phyloP scores from a whole-genome alignment of 2,797 vertebrate species.

The Lacerta bilineata region DNA sequence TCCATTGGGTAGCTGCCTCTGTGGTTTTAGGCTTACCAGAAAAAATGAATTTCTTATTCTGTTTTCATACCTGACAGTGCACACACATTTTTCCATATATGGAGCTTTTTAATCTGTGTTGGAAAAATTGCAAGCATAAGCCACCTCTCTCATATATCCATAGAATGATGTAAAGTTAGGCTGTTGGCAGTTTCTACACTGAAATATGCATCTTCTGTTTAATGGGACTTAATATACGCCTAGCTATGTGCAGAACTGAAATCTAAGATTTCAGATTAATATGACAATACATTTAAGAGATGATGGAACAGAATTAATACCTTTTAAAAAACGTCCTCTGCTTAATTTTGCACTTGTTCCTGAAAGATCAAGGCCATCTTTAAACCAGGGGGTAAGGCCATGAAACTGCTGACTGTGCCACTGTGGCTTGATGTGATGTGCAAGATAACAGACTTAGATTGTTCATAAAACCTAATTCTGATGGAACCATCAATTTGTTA shows the following conservation, averaged over 20 bases:
- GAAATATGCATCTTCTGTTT: conserved; percentile 1
- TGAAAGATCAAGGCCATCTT: conserved; percentile 37
- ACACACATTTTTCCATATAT: neutral
- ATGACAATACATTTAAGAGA: neutral
- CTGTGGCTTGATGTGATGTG: conserved; percentile 56
- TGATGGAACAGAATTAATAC: neutral
- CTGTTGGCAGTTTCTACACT: conserved; percentile 5
- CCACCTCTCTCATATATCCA: neutral
- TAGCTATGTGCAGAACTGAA: neutral
- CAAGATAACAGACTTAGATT: conserved; percentile 58
- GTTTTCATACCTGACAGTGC: neutral
- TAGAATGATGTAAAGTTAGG: neutral
- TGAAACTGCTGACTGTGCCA: conserved; percentile 35
- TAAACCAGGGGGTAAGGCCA: conserved; percentile 37
- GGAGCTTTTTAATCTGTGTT: neutral
- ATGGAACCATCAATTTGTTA: conserved; percentile 54
- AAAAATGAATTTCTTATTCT: conserved; percentile 7
- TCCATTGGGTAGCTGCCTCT: neutral
- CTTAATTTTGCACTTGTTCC: neutral
- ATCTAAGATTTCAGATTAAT: neutral
- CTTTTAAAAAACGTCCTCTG: neutral
- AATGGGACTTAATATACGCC: neutral
- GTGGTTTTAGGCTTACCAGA: neutral
- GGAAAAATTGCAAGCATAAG: neutral
- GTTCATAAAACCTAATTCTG: conserved; percentile 5